These are phyloP conservation scores for Oostethus manadensis DNA, from an alignment of 2,113 vertebrate genomes.

Conservation along the genomic window DNA sequence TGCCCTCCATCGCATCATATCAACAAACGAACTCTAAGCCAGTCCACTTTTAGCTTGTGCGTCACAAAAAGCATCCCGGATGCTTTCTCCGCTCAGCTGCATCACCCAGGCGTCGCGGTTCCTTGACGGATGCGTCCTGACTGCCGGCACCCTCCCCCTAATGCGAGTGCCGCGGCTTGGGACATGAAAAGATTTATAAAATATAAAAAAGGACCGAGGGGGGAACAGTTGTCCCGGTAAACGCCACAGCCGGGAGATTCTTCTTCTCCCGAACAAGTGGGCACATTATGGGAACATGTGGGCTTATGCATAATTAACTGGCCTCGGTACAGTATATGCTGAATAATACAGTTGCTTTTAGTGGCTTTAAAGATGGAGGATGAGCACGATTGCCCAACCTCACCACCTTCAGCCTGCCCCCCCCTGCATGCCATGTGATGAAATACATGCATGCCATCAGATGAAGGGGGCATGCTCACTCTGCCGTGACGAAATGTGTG, in stretches of 20 bases:
- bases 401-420: not conserved
- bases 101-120: conserved; percentile 16
- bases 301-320: conserved; percentile 70
- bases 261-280: conserved; percentile 62
- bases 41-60: conserved; percentile 51
- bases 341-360: conserved; percentile 71
- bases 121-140: conserved; percentile 63
- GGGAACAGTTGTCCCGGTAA: conserved; percentile 62
- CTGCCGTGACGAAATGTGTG: not conserved
- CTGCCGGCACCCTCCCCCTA: conserved; percentile 40
- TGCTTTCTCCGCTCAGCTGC: conserved; percentile 24
- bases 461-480: not conserved
- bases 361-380: conserved; percentile 47
- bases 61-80: conserved; percentile 36
- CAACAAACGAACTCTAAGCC: conserved; percentile 49
- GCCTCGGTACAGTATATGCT: conserved; percentile 47
- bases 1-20: conserved; percentile 38
- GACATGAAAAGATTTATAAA: conserved; percentile 64
- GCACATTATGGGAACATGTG: conserved; percentile 70
- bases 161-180: conserved; percentile 45
- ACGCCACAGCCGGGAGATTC: conserved; percentile 48
- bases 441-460: not conserved
- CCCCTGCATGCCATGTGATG: not conserved
- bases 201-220: conserved; percentile 62
- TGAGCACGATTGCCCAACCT: conserved; percentile 40